Evolutionary conservation across 2,113 vertebrate genomes (phyloP), one percentile per base, ranked within the genome.

Genomic region (Percina caprodes): DNA sequence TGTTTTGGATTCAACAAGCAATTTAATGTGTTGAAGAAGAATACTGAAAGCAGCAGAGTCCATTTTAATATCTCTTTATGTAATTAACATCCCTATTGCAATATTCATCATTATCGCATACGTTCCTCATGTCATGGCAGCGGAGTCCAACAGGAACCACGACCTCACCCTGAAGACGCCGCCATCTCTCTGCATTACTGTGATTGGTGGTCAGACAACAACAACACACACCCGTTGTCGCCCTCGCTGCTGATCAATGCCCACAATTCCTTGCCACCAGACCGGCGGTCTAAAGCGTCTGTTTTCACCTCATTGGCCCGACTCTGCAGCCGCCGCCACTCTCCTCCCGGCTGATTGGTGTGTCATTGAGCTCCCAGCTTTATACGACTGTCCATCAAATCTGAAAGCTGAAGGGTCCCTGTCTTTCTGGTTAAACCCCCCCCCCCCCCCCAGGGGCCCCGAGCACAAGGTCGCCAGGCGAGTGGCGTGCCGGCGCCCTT

Each of bases 361-460:
- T 82, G 89, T 92, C 92, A 92, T 90, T 88, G 89, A 91, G 83
- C 84, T 14, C 42, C 26, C 8, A 14, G 80, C 74, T 84, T 91
- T 85, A 91, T 90, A 88, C 23, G 52, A 63, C 84, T 85, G 90
- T 89, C 90, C 91, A 90, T 93, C 91, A 92, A 78, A 67, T 59
- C 66, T 71, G 84, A 86, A 69, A 86, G 69, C 83, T 81, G 86
- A 92, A 84, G 86, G 86, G 86, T 84, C 78, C 82, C 84, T 52
- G 81, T 80, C 78, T 86, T 59, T 56, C 82, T 8, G 85, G 77
- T 91, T 87, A 85, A 81, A 69, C 58, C 74, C 65, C 6, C 54
- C 67, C 76, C 65, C 79, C 2, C 26, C 26, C 67, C 54, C 54
- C 9, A 1, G 77, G 68, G 68, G 65, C 69, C 80, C 66, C 67